A percentile compares a stretch with the other conserved stretches of the same genome.
Conservation (phyloP, 2,797 vertebrate species). For the Tiaroga cobitis region DNA sequence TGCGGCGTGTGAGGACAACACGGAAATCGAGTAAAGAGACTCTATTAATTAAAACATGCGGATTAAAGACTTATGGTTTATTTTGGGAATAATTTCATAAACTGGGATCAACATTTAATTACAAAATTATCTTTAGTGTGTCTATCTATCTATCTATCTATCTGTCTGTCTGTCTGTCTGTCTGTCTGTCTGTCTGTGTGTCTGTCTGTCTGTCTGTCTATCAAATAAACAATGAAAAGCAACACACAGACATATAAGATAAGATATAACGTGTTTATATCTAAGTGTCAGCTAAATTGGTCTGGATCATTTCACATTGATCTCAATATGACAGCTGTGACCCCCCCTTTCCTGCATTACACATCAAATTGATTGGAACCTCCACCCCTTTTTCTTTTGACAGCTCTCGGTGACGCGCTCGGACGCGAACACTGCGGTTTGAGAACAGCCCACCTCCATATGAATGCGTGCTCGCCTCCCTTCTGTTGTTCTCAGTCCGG, state of each 20-base stretch:
- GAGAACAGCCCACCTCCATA: constrained; percentile 55
- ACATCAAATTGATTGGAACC: constrained; percentile 24
- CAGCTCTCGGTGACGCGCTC: constrained; percentile 30
- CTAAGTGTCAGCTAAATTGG: not conserved
- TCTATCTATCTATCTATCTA: too few relatives aligned
- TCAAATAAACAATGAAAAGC: not conserved
- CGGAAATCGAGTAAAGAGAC: not conserved
- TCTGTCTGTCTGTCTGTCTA: not conserved
- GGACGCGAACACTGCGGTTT: constrained; percentile 55
- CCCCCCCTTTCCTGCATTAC: constrained; percentile 24
- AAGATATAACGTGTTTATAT: too few relatives aligned
- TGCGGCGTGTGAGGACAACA: not conserved
- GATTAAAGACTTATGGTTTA: constrained; percentile 28
- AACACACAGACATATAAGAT: not conserved
- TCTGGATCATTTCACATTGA: not conserved
- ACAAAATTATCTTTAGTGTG: too few relatives aligned
- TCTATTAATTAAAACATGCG: constrained; percentile 9
- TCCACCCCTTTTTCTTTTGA: not conserved
- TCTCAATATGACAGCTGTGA: constrained; percentile 24
- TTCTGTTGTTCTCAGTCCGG: constrained; percentile 48
- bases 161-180: too few relatives aligned
- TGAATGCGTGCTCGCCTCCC: constrained; percentile 59
- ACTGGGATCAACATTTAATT: constrained; percentile 40
- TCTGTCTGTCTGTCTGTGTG: too few relatives aligned
- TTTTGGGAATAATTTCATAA: constrained; percentile 32